Conservation (phyloP, 2,888 invertebrate genomes). For the Yponomeuta sedellus region DNA sequence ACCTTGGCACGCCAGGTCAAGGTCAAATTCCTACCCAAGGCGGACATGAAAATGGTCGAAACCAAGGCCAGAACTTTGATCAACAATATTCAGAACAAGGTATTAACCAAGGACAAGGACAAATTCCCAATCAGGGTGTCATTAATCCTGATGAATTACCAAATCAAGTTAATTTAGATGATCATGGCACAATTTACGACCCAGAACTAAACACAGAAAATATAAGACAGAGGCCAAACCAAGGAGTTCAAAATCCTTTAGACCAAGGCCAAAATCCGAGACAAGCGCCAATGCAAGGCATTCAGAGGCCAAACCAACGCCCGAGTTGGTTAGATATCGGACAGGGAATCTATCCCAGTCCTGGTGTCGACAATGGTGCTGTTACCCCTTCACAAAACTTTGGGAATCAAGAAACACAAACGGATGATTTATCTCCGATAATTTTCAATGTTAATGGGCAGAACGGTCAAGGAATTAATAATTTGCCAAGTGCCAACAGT, state of each 20-base stretch:
- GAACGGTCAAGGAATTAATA: neutral
- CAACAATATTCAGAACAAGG: neutral
- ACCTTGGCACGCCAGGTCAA: neutral
- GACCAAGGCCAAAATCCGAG: neutral
- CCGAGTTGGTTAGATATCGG: neutral
- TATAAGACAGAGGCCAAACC: neutral
- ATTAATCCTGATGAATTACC: neutral
- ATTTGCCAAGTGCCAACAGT: neutral
- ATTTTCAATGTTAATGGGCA: neutral
- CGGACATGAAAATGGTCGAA: neutral
- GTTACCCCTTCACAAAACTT: neutral
- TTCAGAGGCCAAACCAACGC: neutral
- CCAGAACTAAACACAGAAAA: neutral
- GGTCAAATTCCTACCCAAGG: constrained; percentile 18
- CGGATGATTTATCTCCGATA: neutral
- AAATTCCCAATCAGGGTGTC: constrained; percentile 3
- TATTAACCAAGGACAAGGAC: neutral
- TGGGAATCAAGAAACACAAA: neutral
- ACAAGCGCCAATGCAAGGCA: neutral
- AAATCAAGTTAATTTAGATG: constrained; percentile 19
- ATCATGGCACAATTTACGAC: constrained; percentile 15
- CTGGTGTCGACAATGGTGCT: neutral
- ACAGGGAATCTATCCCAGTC: neutral
- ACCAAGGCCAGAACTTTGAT: neutral
- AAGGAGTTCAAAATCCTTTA: constrained; percentile 17